These are phyloP conservation scores for Protomyctophum bolini DNA, from an alignment of 2,113 vertebrate species.

Conservation along the genomic window DNA sequence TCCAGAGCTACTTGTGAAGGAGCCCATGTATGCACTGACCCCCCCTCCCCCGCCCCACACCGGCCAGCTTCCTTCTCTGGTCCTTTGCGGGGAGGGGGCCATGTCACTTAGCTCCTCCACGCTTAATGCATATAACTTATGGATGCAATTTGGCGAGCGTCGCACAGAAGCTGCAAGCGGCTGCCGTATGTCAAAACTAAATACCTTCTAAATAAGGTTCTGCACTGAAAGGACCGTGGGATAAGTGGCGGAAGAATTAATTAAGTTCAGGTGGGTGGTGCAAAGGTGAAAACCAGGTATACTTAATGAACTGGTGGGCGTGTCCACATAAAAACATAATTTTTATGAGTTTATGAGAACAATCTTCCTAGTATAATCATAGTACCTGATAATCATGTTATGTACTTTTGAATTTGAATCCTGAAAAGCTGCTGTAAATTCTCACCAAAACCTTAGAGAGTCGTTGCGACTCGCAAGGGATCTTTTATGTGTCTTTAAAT, in stretches of 20 bases:
- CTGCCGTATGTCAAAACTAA: background rate
- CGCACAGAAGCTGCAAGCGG: conserved; percentile 3
- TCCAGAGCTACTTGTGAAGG: conserved; percentile 46
- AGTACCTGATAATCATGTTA: too few species aligned
- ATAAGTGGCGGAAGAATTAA: too few species aligned
- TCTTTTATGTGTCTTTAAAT: too few species aligned
- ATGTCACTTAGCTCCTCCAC: conserved; percentile 32
- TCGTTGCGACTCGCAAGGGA: background rate
- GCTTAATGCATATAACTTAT: conserved; percentile 32
- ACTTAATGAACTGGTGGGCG: too few species aligned
- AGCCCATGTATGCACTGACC: conserved; percentile 37
- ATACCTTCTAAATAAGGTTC: too few species aligned
- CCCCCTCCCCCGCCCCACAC: background rate
- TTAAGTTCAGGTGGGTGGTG: too few species aligned
- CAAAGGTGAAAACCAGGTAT: too few species aligned
- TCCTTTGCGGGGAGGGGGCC: conserved; percentile 21
- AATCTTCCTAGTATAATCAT: conserved; percentile 7
- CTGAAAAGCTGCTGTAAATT: conserved; percentile 18
- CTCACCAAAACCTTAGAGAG: conserved; percentile 28
- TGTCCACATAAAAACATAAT: too few species aligned
- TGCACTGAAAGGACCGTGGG: too few species aligned
- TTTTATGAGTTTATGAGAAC: background rate
- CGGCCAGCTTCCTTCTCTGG: background rate
- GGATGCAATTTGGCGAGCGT: conserved; percentile 36
- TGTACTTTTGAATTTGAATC: too few species aligned